These are phyloP conservation scores for Clivina fossor DNA, from an alignment of 2,888 invertebrate species.

Conservation along the genomic window DNA sequence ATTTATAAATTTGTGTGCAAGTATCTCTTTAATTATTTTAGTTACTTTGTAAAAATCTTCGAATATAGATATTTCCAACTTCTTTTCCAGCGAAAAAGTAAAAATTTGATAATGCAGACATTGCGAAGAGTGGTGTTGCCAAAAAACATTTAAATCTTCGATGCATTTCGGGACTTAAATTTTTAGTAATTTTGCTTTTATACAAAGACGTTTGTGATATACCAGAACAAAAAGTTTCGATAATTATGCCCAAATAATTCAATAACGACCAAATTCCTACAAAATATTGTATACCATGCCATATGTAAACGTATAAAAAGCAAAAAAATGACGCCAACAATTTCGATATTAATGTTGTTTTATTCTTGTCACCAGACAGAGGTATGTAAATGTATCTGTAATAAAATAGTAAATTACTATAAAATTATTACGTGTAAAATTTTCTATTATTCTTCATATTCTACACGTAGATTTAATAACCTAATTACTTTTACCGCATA, in stretches of 20 bases:
- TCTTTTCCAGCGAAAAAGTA: slow-evolving; percentile 80
- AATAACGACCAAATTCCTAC: slow-evolving; percentile 84
- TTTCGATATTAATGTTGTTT: slow-evolving; percentile 58
- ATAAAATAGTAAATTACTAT: too few species aligned
- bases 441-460: too few species aligned
- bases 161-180: slow-evolving; percentile 50
- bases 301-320: slow-evolving; percentile 83
- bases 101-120: slow-evolving; percentile 84
- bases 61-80: slow-evolving; percentile 72
- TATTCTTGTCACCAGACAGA: slow-evolving; percentile 49
- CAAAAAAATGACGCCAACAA: slow-evolving; percentile 71
- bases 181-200: slow-evolving; percentile 51
- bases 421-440: too few species aligned
- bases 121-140: slow-evolving; percentile 71
- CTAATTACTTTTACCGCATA: too few species aligned
- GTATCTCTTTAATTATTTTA: too few species aligned
- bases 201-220: slow-evolving; percentile 56
- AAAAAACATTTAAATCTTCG: slow-evolving; percentile 68
- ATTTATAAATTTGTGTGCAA: too few species aligned
- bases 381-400: slow-evolving; percentile 40
- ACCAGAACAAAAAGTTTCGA: slow-evolving; percentile 66
- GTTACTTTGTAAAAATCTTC: slow-evolving; percentile 60
- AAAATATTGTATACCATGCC: slow-evolving; percentile 82
- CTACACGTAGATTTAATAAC: too few species aligned
- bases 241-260: slow-evolving; percentile 78